These are phyloP conservation scores for Drosophila buzzatii DNA, from an alignment of 2,888 invertebrate species.

Conservation along the genomic window DNA sequence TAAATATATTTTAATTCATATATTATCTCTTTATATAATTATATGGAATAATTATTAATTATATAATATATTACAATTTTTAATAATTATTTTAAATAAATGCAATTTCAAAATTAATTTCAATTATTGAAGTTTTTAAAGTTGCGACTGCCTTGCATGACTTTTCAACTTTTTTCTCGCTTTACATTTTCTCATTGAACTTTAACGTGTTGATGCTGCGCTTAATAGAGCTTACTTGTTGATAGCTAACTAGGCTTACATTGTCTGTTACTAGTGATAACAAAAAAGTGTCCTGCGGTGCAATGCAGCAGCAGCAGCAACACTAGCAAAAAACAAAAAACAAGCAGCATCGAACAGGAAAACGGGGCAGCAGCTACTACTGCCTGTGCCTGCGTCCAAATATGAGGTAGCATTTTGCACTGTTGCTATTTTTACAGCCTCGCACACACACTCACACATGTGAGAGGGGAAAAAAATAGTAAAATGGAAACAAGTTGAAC, in stretches of 20 bases:
- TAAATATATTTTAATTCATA: too few species aligned
- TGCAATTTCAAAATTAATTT: background rate
- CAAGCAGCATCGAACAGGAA: conserved; percentile 19
- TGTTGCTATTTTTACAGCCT: conserved; percentile 55
- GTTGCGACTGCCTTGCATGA: background rate
- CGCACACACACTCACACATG: conserved; percentile 12
- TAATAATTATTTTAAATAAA: too few species aligned
- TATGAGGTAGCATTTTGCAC: conserved; percentile 43
- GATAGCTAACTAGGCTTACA: conserved; percentile 11
- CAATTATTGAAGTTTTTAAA: background rate
- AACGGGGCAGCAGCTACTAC: background rate
- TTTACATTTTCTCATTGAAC: background rate
- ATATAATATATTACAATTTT: too few species aligned
- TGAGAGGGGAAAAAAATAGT: conserved; percentile 57
- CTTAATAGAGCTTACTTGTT: conserved; percentile 12
- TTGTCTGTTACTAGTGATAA: background rate
- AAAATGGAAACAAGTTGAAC: conserved; percentile 80
- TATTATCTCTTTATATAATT: too few species aligned
- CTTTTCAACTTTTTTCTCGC: background rate
- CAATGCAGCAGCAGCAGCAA: conserved; percentile 9
- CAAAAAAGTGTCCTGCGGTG: conserved; percentile 46
- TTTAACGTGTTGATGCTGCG: background rate
- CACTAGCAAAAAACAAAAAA: background rate
- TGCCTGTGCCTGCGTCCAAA: conserved; percentile 28
- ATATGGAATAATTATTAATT: too few species aligned